Evolutionary conservation across 1,140 invertebrate species (phyloP), one percentile per base, ranked within the genome.

Genomic region (Zaprionus gabonicus): DNA sequence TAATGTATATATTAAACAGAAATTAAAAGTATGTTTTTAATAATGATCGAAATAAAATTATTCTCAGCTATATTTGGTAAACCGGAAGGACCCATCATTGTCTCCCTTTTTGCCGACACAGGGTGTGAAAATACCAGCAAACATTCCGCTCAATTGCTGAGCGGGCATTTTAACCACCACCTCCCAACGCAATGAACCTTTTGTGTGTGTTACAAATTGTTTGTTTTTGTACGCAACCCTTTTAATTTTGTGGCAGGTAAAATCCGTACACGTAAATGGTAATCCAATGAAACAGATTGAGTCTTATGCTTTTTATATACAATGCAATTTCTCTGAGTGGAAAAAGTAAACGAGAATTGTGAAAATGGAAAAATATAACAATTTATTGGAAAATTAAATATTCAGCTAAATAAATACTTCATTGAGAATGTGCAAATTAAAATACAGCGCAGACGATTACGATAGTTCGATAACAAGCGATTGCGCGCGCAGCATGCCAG

Each of bases 101-200:
- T 17, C n/a, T 46, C 6, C 17, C 41, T 17, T 17, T 46, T 12
- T 23, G 6, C 4, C 2, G 20, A 25, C 4, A 25, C 20, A 44
- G 64, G 64, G 64, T 57, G 56, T 81, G 10, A 72, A 85, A 85
- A 82, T 69, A 41, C 67, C 79, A 66, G 68, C 64, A 70, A 77
- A 78, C 84, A 78, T 83, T 88, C 84, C 80, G 64, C 83, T 80
- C 77, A 83, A 86, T 86, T 82, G 79, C 74, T 76, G 74, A 65
- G 71, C 68, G 44, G 44, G 27, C 31, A 66, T 75, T 87, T 82
- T 80, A 80, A 65, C 67, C 70, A 28, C 51, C 20, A 44, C 36
- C 38, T 51, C 44, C n/a, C 25, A 34, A 44, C 10, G 36, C 17
- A 31, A 31, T 28, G 31, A 58, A 55, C 55, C 38, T 78, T 80